phyloP scores from a whole-genome alignment of 1,140 invertebrate genomes.

The Tetragonula clypearis region DNA sequence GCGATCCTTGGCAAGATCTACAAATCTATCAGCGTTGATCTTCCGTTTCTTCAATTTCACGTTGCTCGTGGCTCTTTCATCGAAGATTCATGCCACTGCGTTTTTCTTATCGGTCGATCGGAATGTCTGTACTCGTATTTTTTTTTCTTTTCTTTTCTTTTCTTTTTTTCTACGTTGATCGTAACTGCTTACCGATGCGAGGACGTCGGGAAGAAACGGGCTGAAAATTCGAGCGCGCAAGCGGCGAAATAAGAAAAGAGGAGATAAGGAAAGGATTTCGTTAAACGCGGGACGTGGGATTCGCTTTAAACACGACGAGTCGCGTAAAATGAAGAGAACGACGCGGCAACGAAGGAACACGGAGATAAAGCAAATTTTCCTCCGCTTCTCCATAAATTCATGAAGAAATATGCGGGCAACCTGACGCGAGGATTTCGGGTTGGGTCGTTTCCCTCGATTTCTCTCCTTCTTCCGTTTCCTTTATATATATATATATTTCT shows the following conservation, averaged over 20 bases:
- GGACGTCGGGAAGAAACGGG: not conserved
- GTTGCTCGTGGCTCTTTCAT: not conserved
- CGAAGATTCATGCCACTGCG: conserved; percentile 1
- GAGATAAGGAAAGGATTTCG: conserved; percentile 20
- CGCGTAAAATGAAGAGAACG: conserved; percentile 15
- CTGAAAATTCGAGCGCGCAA: not conserved
- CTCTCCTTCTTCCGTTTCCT: not conserved
- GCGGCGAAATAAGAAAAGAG: conserved; percentile 17
- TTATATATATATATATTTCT: not conserved
- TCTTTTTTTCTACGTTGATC: not conserved
- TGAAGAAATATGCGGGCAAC: conserved; percentile 24
- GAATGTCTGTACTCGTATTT: conserved; percentile 12
- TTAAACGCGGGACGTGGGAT: conserved; percentile 20
- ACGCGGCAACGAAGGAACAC: not conserved
- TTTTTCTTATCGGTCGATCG: not conserved
- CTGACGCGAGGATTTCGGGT: not conserved
- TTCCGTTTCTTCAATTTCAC: not conserved
- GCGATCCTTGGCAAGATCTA: not conserved
- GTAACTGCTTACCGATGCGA: conserved; percentile 27
- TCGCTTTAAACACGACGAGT: conserved; percentile 36
- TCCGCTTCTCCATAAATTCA: conserved; percentile 10
- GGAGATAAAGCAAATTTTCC: conserved; percentile 33
- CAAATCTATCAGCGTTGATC: not conserved
- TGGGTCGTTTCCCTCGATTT: conserved; percentile 1
- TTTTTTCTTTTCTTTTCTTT: no score